Evolutionary conservation across 2,113 vertebrate species (phyloP), one percentile per base, ranked within the genome.

Genomic region (Muscicapa adusta): DNA sequence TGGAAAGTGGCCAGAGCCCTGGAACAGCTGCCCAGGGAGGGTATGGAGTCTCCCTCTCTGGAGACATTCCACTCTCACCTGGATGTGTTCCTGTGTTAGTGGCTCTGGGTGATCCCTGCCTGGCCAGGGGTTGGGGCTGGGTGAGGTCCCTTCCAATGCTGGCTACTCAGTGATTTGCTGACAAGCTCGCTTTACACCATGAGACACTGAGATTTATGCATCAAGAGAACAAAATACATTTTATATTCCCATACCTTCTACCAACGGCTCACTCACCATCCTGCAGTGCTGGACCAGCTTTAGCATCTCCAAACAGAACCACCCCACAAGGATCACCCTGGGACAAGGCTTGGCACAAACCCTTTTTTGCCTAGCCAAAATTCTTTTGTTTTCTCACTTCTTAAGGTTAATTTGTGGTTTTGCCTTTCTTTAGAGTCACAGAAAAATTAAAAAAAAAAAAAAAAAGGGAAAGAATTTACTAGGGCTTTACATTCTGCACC

Each of bases 381-480:
- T 62, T 68, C 19, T 68, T 85, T 77, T 82, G 26, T 71, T 74
- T 90, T 58, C 54, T 91, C n/a, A 58, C 42, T 95, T 72, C 62
- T 67, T 56, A 61, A 74, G 51, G 31, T 73, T 81, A 53, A 56
- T 51, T 85, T 89, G 68, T 70, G 36, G 60, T 24, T 81, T 60
- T 56, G 8, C 28, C 5, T 85, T 79, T 71, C 20, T 63, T 53
- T 61, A 40, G 43, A 47, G 51, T 31, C 20, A 12, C 6, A 43
- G 33, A 65, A 31, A 79, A 76, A 72, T 1, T 18, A 6, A 8
- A 7, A 3, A 5, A 3, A 2, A 1, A 7, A 28, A 43, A 24
- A 25, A 17, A 5, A 9, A 18, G 14, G 2, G 23, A 54, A 71
- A 77, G 26, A 18, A 8, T 53, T 79, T 68, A 48, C n/a, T 34